Evolutionary conservation across 2,888 invertebrate genomes (phyloP).

Genomic region (Leucoma salicis): DNA sequence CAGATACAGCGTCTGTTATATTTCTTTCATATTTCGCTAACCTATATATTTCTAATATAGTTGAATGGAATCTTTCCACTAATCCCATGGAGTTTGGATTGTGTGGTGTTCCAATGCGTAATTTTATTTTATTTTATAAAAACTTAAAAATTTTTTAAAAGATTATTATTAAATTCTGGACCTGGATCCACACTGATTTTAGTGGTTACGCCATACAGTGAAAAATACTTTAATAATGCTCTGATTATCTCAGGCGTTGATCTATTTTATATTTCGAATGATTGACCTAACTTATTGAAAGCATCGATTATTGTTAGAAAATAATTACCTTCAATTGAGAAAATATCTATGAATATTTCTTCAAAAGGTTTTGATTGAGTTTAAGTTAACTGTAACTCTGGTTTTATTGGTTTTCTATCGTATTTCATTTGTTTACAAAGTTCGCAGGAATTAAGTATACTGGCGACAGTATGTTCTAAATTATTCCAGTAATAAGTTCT

Average conservation of each 20-base stretch:
- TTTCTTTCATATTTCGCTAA: slow-evolving; percentile 18
- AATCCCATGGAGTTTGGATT: slow-evolving; percentile 8
- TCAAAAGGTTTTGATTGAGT: slow-evolving; percentile 15
- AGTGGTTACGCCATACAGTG: slow-evolving; percentile 4
- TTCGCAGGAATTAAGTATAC: slow-evolving; percentile 30
- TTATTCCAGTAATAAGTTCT: slow-evolving; percentile 26
- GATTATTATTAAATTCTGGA: slow-evolving; percentile 7
- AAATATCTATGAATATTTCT: slow-evolving; percentile 3
- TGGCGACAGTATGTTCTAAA: slow-evolving; percentile 11
- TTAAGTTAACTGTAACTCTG: slow-evolving; percentile 27
- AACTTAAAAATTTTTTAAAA: neutral
- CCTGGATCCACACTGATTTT: slow-evolving; percentile 7
- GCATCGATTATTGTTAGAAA: slow-evolving; percentile 3
- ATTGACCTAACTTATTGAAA: slow-evolving; percentile 26
- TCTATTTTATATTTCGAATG: slow-evolving; percentile 22
- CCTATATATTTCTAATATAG: slow-evolving; percentile 7
- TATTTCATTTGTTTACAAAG: slow-evolving; percentile 20
- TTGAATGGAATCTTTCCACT: slow-evolving; percentile 4
- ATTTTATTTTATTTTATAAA: neutral
- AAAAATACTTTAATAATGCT: slow-evolving; percentile 7
- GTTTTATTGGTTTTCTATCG: slow-evolving; percentile 26
- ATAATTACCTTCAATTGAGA: slow-evolving; percentile 2
- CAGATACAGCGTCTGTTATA: slow-evolving; percentile 10
- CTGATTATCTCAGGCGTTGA: slow-evolving; percentile 14
- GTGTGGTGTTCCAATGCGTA: neutral